Base-by-base conservation (phyloP, 2,797 vertebrate species). In the Peromyscus melanophrys region DNA sequence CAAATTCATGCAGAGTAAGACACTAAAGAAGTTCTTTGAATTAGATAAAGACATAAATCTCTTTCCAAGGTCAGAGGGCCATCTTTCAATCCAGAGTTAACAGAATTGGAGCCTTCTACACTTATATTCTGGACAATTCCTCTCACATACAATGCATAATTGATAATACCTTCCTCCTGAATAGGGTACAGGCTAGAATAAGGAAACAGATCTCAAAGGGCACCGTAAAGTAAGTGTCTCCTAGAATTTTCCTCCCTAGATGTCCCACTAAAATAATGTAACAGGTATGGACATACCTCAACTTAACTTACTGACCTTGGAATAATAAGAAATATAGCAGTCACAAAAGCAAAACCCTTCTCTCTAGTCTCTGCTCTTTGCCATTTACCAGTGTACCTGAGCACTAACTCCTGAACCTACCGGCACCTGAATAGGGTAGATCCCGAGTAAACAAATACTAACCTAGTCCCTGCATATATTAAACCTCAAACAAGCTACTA, bases 1-100 rank as follows among this genome's bases (percentile, higher is more conserved):
- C 14, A 90, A 95, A 95, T 88, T 89, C n/a, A 73, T 77, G 69
- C 29, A 59, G 59, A 88, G 27, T 75, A 84, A 94, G 19, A 34
- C 49, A 21, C 90, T 40, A 73, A 31, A 91, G 67, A 81, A 9
- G 8, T 63, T 76, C 29, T 75, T 52, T 91, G 37, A 96, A 80
- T 10, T 78, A 75, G 4, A 90, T 94, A 55, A n/a, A 87, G 59
- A 88, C 69, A 25, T 43, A 10, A 8, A 43, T 12, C 10, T n/a
- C 59, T 89, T 82, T 37, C 73, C 37, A 29, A 25, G 55, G 29
- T 34, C 19, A 55, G 49, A 12, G n/a, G 25, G 1, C 7, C 31
- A 67, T 40, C 19, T 46, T 86, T 69, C 76, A 83, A 69, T 23
- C 17, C n/a, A 65, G 11, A 57, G 34, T 92, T 57, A 92, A 43